A percentile compares a stretch with the other conserved stretches of the same genome.
These are phyloP conservation scores for Scomber scombrus DNA, from an alignment of 2,113 vertebrate species.

Conservation along the genomic window DNA sequence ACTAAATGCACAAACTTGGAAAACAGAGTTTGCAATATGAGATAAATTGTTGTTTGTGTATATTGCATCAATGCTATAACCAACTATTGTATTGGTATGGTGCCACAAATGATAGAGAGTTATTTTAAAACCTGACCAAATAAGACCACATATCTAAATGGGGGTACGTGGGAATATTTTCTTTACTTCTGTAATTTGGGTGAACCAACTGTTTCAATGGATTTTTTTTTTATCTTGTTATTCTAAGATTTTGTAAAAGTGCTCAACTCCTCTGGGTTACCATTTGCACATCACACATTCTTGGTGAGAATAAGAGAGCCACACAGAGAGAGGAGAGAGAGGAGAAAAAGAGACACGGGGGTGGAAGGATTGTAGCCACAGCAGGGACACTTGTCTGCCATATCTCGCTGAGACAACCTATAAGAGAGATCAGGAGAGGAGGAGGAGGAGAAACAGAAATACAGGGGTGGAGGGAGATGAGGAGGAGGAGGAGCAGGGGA, in stretches of 20 bases:
- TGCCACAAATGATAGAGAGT: too few species aligned
- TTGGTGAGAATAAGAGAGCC: conserved; percentile 10
- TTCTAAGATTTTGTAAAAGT: neutral
- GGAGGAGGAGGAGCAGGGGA: neutral
- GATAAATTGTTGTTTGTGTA: too few species aligned
- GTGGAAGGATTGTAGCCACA: conserved; percentile 58
- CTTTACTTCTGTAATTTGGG: too few species aligned
- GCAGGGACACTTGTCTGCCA: conserved; percentile 66
- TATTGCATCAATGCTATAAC: too few species aligned
- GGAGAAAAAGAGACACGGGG: conserved; percentile 11
- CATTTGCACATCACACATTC: conserved; percentile 16
- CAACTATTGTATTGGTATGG: too few species aligned
- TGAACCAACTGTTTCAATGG: neutral
- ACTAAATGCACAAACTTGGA: too few species aligned
- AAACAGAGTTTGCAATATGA: too few species aligned
- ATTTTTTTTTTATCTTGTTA: neutral
- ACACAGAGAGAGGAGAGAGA: conserved; percentile 23
- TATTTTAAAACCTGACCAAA: too few species aligned
- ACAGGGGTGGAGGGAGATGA: conserved; percentile 23
- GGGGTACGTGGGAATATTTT: too few species aligned
- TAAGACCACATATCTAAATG: neutral
- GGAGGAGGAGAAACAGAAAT: conserved; percentile 40
- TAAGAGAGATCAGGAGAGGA: conserved; percentile 54
- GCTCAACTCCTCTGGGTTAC: neutral
- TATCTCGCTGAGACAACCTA: conserved; percentile 58